Conservation (phyloP, 2,888 invertebrate species). For the Stratiomys singularior region DNA sequence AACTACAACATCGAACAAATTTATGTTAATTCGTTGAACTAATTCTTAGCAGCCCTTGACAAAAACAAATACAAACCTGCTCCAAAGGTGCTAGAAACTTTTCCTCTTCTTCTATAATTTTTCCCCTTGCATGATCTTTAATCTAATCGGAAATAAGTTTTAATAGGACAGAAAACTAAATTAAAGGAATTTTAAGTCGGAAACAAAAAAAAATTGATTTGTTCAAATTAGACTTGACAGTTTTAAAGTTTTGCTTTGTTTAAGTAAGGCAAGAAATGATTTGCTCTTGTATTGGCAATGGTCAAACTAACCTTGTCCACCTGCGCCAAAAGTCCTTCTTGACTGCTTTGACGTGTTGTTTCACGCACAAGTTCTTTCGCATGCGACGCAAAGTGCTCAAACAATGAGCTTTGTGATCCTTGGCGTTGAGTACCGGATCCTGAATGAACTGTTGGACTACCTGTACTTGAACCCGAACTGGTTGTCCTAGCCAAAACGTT, state of each 20-base stretch:
- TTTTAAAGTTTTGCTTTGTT: no score
- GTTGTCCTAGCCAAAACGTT: constrained; percentile 73
- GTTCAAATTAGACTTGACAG: no score
- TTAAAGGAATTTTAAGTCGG: constrained; percentile 1
- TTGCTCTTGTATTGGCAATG: no score
- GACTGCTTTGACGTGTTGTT: constrained; percentile 88
- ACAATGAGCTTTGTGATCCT: constrained; percentile 83
- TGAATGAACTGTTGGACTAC: constrained; percentile 61
- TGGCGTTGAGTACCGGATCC: constrained; percentile 71
- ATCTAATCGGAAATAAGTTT: constrained; percentile 61
- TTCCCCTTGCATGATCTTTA: constrained; percentile 70
- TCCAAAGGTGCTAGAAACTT: constrained; percentile 82
- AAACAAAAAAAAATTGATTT: not conserved
- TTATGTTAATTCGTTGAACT: not conserved
- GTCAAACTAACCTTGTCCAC: constrained; percentile 85
- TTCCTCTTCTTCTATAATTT: constrained; percentile 76
- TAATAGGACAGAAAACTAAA: constrained; percentile 21
- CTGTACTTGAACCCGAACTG: constrained; percentile 72
- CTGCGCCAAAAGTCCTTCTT: constrained; percentile 87
- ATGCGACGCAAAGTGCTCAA: constrained; percentile 88
- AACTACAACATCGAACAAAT: constrained; percentile 5
- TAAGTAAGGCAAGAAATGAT: no score
- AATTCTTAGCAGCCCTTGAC: not conserved
- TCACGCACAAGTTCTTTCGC: constrained; percentile 90
- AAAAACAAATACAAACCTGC: constrained; percentile 71